Conservation (phyloP, 2,888 invertebrate species). For the Ischnura elegans region DNA sequence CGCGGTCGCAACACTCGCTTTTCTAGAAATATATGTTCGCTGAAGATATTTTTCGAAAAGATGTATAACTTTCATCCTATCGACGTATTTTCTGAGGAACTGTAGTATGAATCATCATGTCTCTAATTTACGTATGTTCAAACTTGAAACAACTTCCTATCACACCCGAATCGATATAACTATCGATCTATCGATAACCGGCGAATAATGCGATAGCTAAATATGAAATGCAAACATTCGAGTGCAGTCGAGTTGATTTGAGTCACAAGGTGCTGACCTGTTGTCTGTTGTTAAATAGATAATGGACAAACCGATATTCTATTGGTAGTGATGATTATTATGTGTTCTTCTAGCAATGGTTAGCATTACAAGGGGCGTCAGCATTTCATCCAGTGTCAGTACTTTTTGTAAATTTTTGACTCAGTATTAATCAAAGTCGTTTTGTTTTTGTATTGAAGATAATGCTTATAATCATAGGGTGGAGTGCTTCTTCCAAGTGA, state of each 20-base stretch:
- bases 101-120: no score
- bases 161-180: no score
- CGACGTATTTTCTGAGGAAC: no score
- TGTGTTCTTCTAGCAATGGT: conserved; percentile 31
- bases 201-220: no score
- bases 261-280: neutral
- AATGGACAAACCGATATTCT: neutral
- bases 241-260: neutral
- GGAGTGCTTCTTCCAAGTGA: neutral
- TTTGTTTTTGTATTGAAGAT: neutral
- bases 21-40: no score
- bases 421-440: neutral
- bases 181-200: no score
- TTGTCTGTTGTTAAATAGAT: neutral
- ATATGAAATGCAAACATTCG: neutral
- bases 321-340: neutral
- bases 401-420: neutral
- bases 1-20: no score
- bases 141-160: no score
- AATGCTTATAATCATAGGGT: neutral
- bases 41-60: no score
- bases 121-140: no score
- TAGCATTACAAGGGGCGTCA: conserved; percentile 49
- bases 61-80: no score
- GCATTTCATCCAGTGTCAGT: conserved; percentile 55